Evolutionary conservation across 2,888 invertebrate species (phyloP).

Genomic region (Tridacna gigas): DNA sequence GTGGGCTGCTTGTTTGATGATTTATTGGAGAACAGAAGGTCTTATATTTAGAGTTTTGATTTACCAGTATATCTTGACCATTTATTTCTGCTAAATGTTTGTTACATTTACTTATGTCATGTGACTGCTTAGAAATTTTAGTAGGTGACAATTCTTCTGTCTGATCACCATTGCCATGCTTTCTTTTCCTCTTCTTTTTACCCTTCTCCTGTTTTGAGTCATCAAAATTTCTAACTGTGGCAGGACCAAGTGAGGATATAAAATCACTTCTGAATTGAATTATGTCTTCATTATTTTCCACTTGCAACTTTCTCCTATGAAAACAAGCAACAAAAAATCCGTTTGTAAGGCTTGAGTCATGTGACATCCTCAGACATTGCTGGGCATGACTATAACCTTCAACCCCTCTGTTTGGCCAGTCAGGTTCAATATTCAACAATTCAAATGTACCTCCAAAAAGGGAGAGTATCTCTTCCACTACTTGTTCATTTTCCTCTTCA

Average conservation of each 20-base stretch:
- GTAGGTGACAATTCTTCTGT: not conserved
- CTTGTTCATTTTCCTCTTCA: conserved; percentile 94
- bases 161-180: not conserved
- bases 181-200: not conserved
- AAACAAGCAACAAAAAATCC: conserved; percentile 98
- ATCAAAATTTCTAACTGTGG: not conserved
- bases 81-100: not conserved
- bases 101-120: not conserved
- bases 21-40: not conserved
- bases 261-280: not conserved
- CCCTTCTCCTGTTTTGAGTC: conserved; percentile 1
- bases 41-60: not conserved
- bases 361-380: conserved; percentile 92
- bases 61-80: too few relatives aligned
- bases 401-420: conserved; percentile 76
- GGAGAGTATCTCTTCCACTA: conserved; percentile 90
- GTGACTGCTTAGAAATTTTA: not conserved
- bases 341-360: conserved; percentile 92
- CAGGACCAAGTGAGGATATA: not conserved
- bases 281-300: not conserved
- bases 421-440: conserved; percentile 82
- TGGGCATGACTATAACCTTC: conserved; percentile 83
- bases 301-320: conserved; percentile 79
- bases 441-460: conserved; percentile 81
- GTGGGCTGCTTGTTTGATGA: too few relatives aligned